These are phyloP conservation scores for Dasyurus viverrinus DNA, from an alignment of 2,113 vertebrate species.

Conservation along the genomic window DNA sequence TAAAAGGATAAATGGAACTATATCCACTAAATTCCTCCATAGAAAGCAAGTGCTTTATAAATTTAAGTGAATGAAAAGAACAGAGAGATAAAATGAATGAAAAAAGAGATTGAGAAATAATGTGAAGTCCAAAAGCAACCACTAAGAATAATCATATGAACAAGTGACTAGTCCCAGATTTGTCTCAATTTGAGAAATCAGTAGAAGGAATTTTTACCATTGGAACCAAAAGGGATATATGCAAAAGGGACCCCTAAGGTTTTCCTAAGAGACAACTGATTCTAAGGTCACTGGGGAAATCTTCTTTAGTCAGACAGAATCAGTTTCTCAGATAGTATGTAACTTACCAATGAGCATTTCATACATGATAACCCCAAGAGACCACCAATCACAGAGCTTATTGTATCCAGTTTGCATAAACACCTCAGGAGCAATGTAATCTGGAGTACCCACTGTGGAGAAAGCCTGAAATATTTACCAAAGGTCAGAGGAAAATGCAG, in stretches of 20 bases:
- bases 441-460: slow-evolving; percentile 96
- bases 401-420: slow-evolving; percentile 99
- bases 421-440: slow-evolving; percentile 98
- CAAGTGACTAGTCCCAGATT: not conserved
- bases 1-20: not conserved
- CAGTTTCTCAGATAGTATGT: not conserved
- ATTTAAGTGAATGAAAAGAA: slow-evolving; percentile 10
- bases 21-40: not conserved
- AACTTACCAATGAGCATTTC: slow-evolving; percentile 97
- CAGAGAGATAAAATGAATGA: not conserved
- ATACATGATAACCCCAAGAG: slow-evolving; percentile 98
- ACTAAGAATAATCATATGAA: not conserved
- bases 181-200: slow-evolving; percentile 11
- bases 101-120: not conserved
- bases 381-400: slow-evolving; percentile 99
- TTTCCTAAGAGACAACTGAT: not conserved
- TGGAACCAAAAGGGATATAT: not conserved
- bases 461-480: slow-evolving; percentile 89
- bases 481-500: slow-evolving; percentile 37
- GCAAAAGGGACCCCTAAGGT: not conserved
- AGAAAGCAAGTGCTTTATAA: not conserved
- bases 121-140: slow-evolving; percentile 11
- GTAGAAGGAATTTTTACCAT: not conserved
- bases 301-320: slow-evolving; percentile 3
- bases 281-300: not conserved